Conservation (phyloP, 2,888 invertebrate genomes). For the Deilephila porcellus region DNA sequence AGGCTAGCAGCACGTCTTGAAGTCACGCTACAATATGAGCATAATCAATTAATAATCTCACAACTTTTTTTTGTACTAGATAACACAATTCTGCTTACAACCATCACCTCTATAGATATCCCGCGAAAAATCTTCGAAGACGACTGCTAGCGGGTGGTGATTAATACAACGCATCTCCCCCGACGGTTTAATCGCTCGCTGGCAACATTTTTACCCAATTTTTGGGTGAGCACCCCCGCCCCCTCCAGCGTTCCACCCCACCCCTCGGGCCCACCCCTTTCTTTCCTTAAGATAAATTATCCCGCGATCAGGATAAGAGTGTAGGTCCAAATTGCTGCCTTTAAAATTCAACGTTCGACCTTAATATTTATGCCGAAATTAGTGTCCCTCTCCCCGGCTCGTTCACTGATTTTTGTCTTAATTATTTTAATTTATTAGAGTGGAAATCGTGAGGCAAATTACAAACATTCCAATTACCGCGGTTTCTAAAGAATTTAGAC, state of each 20-base stretch:
- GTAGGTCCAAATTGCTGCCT: conserved; percentile 84
- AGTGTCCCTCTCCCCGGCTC: conserved; percentile 62
- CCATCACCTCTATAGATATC: conserved; percentile 60
- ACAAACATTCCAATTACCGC: conserved; percentile 33
- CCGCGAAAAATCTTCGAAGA: conserved; percentile 76
- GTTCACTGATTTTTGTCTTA: conserved; percentile 40
- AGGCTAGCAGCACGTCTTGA: too few species aligned
- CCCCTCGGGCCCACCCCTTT: conserved; percentile 77
- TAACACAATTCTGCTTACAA: background rate
- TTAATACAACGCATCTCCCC: conserved; percentile 85
- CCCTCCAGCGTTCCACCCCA: conserved; percentile 54
- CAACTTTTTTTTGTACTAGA: too few species aligned
- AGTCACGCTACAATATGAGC: too few species aligned
- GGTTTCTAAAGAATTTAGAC: conserved; percentile 40
- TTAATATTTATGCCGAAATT: conserved; percentile 77
- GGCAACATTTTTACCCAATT: conserved; percentile 85
- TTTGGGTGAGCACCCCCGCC: conserved; percentile 70
- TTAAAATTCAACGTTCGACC: conserved; percentile 81
- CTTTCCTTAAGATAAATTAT: conserved; percentile 85
- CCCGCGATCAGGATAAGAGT: conserved; percentile 84
- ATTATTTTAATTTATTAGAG: conserved; percentile 31
- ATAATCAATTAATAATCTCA: too few species aligned
- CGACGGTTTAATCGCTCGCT: conserved; percentile 84
- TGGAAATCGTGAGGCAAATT: conserved; percentile 28
- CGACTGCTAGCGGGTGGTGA: conserved; percentile 80